Evolutionary conservation across 2,888 invertebrate genomes (phyloP).

Genomic region (Seira sanloemensis): DNA sequence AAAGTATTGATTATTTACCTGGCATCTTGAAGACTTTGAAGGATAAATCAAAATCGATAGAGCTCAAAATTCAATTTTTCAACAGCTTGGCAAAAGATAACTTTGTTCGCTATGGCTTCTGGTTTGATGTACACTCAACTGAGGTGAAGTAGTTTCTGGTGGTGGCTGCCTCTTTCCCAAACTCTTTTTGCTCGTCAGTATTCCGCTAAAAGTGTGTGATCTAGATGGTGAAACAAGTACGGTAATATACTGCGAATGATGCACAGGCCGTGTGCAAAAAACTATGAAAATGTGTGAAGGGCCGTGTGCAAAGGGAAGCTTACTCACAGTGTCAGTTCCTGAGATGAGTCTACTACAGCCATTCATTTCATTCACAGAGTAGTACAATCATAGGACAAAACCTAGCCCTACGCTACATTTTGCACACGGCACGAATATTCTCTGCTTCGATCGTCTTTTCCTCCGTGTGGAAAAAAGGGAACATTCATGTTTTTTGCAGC

Average conservation of each 20-base stretch:
- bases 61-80: neutral
- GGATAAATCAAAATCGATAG: neutral
- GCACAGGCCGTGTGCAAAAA: neutral
- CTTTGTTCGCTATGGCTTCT: neutral
- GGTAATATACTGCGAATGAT: slow-evolving; percentile 24
- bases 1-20: neutral
- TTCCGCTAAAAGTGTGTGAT: neutral
- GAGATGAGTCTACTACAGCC: too few relatives aligned
- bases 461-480: slow-evolving; percentile 46
- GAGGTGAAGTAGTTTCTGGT: neutral
- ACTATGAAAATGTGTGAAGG: slow-evolving; percentile 5
- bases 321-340: neutral
- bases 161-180: neutral
- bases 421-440: slow-evolving; percentile 26
- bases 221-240: neutral
- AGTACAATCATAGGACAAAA: neutral
- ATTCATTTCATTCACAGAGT: neutral
- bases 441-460: neutral
- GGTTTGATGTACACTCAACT: neutral
- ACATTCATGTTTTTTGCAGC: too few relatives aligned
- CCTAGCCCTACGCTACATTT: neutral
- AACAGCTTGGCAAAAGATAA: neutral
- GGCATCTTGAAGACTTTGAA: neutral
- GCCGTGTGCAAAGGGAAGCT: slow-evolving; percentile 43
- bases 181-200: neutral